These are phyloP conservation scores for Leptinotarsa defecta DNA, from an alignment of 1,140 invertebrate species.

Conservation along the genomic window DNA sequence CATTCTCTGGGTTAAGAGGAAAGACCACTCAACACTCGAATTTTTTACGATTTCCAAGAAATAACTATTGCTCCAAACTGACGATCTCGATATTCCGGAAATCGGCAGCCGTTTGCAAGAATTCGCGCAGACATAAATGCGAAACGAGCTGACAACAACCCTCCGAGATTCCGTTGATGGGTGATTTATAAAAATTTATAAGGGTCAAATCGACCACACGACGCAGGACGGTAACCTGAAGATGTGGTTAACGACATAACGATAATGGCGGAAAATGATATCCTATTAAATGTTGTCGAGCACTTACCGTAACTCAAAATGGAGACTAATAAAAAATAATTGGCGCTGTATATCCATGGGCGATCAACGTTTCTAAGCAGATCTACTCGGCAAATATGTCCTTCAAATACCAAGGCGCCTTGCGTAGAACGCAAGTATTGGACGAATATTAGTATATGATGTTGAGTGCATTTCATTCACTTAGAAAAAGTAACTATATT, in stretches of 20 bases:
- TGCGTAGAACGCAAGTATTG: no score
- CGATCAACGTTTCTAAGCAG: background rate
- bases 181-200: background rate
- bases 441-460: no score
- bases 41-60: no score
- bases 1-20: no score
- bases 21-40: no score
- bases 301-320: background rate
- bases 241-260: background rate
- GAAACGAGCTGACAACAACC: background rate
- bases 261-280: conserved; percentile 8
- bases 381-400: background rate
- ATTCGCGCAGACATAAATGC: background rate
- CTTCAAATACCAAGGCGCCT: no score
- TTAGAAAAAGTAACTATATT: no score
- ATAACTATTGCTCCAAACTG: background rate
- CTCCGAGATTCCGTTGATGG: background rate
- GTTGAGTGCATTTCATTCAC: no score
- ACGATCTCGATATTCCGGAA: background rate
- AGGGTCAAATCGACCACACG: conserved; percentile 1
- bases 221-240: conserved; percentile 1
- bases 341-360: background rate
- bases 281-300: conserved; percentile 4
- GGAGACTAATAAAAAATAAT: background rate
- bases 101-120: background rate